Evolutionary conservation across 2,888 invertebrate species (phyloP).

Genomic region (Griposia aprilina): DNA sequence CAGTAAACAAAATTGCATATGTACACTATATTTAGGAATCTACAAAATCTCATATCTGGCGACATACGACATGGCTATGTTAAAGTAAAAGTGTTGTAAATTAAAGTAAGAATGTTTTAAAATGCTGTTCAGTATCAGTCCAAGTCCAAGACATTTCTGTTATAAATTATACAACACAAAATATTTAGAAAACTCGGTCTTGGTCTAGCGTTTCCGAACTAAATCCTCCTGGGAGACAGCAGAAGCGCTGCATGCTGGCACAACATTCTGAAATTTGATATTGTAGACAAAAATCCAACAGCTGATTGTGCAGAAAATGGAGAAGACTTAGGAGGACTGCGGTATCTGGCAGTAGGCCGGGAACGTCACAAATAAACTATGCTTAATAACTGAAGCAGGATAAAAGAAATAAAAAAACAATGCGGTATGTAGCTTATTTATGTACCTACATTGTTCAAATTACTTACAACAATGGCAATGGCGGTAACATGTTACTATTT

Average conservation of each 20-base stretch:
- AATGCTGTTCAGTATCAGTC: background rate
- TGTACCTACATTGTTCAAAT: background rate
- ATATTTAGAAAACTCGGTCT: slow-evolving; percentile 39
- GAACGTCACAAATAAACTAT: slow-evolving; percentile 6
- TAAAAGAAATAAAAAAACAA: background rate
- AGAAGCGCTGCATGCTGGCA: slow-evolving; percentile 47
- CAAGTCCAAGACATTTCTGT: background rate
- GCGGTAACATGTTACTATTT: background rate
- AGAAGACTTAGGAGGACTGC: slow-evolving; percentile 4
- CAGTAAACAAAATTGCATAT: background rate
- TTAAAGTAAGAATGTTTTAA: background rate
- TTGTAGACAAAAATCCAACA: slow-evolving; percentile 41
- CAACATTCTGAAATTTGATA: slow-evolving; percentile 48
- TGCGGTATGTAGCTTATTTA: background rate
- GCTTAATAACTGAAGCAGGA: background rate
- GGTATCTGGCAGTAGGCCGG: slow-evolving; percentile 10
- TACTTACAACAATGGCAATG: background rate
- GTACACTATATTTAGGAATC: background rate
- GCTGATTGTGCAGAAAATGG: slow-evolving; percentile 35
- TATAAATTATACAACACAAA: slow-evolving; percentile 21
- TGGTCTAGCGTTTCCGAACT: slow-evolving; percentile 30
- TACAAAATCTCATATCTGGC: background rate
- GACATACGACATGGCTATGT: background rate
- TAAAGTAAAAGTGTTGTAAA: no score
- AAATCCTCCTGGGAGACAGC: slow-evolving; percentile 40